A percentile compares a stretch with the other conserved stretches of the same genome.
Evolutionary conservation across 2,888 invertebrate genomes (phyloP).

Genomic region (Cerceris ruficornis): DNA sequence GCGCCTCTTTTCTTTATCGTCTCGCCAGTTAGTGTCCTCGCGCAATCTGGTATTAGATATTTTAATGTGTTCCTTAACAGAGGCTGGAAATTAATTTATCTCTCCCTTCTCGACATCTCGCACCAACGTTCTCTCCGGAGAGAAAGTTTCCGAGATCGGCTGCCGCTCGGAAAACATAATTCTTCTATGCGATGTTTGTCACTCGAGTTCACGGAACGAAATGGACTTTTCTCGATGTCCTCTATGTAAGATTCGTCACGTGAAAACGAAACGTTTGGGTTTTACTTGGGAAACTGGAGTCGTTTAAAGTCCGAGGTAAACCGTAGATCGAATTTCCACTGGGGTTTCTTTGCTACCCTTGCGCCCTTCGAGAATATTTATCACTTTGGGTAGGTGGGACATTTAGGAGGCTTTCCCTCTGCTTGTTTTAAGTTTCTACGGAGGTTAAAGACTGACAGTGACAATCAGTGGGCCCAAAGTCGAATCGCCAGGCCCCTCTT

Average conservation of each 20-base stretch:
- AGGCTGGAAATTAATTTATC: neutral
- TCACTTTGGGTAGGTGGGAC: neutral
- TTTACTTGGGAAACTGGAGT: neutral
- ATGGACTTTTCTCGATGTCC: constrained; percentile 16
- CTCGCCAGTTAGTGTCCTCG: too few relatives aligned
- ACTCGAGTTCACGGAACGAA: too few relatives aligned
- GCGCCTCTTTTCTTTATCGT: too few relatives aligned
- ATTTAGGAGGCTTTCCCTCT: neutral
- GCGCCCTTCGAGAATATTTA: neutral
- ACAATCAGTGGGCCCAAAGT: too few relatives aligned
- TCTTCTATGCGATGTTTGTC: constrained; percentile 13
- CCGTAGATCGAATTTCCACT: constrained; percentile 15
- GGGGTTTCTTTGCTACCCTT: neutral
- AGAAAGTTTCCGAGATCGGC: neutral
- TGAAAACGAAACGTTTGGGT: neutral
- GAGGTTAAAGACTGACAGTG: neutral
- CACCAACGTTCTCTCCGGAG: neutral
- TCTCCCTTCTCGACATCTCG: neutral
- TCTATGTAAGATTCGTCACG: constrained; percentile 10
- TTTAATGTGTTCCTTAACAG: too few relatives aligned
- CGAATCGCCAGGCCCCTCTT: too few relatives aligned
- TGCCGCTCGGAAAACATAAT: constrained; percentile 14
- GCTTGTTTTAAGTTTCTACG: neutral
- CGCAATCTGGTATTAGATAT: too few relatives aligned
- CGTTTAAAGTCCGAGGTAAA: neutral